Evolutionary conservation across 1,140 invertebrate species (phyloP), one percentile per base, ranked within the genome.

Genomic region (Drosophila melanogaster): DNA sequence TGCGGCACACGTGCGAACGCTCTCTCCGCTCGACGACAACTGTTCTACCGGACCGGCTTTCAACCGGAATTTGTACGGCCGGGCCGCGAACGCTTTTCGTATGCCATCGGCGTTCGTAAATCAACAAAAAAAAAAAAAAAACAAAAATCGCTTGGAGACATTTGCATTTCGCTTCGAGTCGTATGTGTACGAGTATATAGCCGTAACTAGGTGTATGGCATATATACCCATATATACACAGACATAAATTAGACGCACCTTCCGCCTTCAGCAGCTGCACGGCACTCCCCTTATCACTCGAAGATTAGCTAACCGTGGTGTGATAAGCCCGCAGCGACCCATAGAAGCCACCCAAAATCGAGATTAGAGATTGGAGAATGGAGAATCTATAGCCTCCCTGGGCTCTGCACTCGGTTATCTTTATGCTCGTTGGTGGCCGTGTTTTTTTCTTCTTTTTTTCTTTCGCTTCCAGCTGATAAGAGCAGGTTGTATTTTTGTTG

Each of bases 191-290:
- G n/a, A n/a, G n/a, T 30, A 22, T 24, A 24, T 22, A 26, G 46
- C 7, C 43, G 35, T 37, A 15, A 12, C 24, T 58, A n/a, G 6
- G 26, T 26, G 26, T 26, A 7, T 26, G 26, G 26, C n/a, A 24
- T 4, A 14, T 12, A 14, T 41, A 57, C 7, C 24, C 30, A 33
- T 15, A 17, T 19, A 19, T 64, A 50, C 30, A 66, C 64, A 30
- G 64, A 69, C 62, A 70, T 70, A 70, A 70, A 70, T 70, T 70
- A 70, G 66, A 70, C 50, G 66, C 66, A 70, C 66, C 66, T 70
- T 70, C 64, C 66, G 60, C 64, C 64, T 64, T 26, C 60, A 22
- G 44, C 37, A 50, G 49, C 40, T 41, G 40, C 37, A 22, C 24
- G 64, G 40, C 66, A 70, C 66, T 70, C 66, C 66, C 64, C 66